phyloP scores from a whole-genome alignment of 2,888 invertebrate genomes.

The Vesta saturnalis region DNA sequence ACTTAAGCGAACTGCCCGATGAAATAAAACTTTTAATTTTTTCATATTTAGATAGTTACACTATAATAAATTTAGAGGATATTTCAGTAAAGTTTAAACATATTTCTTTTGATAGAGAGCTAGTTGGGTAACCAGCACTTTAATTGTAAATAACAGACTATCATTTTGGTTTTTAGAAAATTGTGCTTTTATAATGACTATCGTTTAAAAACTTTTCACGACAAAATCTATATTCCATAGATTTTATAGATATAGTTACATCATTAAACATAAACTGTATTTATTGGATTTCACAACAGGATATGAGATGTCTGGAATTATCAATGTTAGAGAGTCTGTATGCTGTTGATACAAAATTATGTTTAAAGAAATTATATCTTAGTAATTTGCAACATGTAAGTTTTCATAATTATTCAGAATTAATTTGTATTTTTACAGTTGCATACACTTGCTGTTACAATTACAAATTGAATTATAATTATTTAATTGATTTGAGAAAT shows the following conservation, averaged over 20 bases:
- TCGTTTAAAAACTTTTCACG: background rate
- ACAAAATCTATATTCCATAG: background rate
- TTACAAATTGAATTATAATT: background rate
- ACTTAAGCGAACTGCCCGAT: too few species aligned
- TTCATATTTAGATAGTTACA: too few species aligned
- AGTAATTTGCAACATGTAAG: constrained; percentile 7
- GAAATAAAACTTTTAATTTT: too few species aligned
- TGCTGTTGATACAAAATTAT: constrained; percentile 24
- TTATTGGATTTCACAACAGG: constrained; percentile 19
- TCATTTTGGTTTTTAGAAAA: constrained; percentile 1
- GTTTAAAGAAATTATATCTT: background rate
- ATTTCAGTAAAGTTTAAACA: too few species aligned
- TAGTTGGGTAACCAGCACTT: too few species aligned
- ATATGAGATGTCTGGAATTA: constrained; percentile 1
- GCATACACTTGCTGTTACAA: constrained; percentile 7
- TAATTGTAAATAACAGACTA: too few species aligned
- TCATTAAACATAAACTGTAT: constrained; percentile 24
- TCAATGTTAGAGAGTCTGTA: constrained; percentile 19
- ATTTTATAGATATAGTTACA: constrained; percentile 13
- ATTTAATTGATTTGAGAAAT: background rate
- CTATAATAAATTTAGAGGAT: too few species aligned
- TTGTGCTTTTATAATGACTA: constrained; percentile 9
- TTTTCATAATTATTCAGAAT: background rate
- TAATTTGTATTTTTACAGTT: constrained; percentile 9
- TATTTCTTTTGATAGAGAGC: too few species aligned